Evolutionary conservation across 2,797 vertebrate genomes (phyloP), one percentile per base, ranked within the genome.

Genomic region (Emydoidea blandingii): DNA sequence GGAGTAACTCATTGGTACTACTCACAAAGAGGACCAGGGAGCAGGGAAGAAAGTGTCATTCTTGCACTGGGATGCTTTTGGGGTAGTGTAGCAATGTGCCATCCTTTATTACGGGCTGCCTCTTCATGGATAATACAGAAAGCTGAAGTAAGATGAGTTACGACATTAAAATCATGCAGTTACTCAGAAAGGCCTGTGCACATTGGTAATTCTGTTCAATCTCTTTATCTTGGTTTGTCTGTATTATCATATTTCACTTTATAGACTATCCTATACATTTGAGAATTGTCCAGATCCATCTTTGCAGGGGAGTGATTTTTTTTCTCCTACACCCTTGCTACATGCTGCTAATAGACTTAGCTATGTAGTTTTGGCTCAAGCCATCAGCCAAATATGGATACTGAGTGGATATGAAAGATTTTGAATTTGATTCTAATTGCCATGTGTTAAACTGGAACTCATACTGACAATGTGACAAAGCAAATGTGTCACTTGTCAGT

Each of bases 361-460:
- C 83, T 41, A 89, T n/a, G 62, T 54, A 21, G 37, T 53, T 82
- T 86, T 72, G 47, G 72, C 50, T 93, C 54, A 88, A 7, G 37
- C 8, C 44, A 81, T 92, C 93, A 84, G 54, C 49, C 83, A 88
- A 65, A 34, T 44, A 92, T 21, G 82, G 34, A 62, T 83, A 16
- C 27, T 85, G 37, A 96, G 25, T 84, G 57, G 85, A 50, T 86
- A 16, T 88, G 34, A 96, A 94, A 85, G 50, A 57, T 78, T 81
- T 87, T 90, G 29, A 90, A 78, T 65, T 95, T 44, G 10, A 80
- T 86, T 79, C 62, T 87, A 87, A 92, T 85, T 52, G 44, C 41
- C 76, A 1, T 76, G 41, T 68, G 47, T 88, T 87, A 12, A 93
- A 85, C 78, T 76, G 37, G 53, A 89, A 93, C n/a, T 90, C 56